These are phyloP conservation scores for Bemisia tabaci DNA, from an alignment of 1,140 invertebrate genomes.

Conservation along the genomic window DNA sequence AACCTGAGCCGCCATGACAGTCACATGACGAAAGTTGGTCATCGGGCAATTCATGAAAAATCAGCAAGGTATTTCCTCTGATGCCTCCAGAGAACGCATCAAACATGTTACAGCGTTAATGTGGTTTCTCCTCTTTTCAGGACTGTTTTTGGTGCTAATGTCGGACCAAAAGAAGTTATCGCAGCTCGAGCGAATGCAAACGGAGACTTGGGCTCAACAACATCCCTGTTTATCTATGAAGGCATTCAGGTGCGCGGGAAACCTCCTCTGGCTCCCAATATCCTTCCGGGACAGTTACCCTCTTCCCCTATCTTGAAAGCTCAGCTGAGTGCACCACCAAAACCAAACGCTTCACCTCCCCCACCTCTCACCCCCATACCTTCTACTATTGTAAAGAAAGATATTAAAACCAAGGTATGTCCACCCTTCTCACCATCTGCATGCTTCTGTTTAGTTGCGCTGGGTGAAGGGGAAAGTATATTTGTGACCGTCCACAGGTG, in stretches of 20 bases:
- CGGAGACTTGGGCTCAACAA: slow-evolving; percentile 17
- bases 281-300: slow-evolving; percentile 17
- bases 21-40: too few relatives aligned
- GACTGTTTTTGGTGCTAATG: slow-evolving; percentile 57
- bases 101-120: too few relatives aligned
- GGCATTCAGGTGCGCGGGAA: slow-evolving; percentile 54
- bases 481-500: too few relatives aligned
- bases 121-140: too few relatives aligned
- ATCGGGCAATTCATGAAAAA: too few relatives aligned
- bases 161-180: slow-evolving; percentile 59
- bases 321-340: slow-evolving; percentile 55
- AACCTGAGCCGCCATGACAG: too few relatives aligned
- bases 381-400: slow-evolving; percentile 15
- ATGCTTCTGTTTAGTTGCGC: neutral
- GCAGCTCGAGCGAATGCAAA: slow-evolving; percentile 38
- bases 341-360: slow-evolving; percentile 30
- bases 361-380: slow-evolving; percentile 5
- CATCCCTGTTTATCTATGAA: slow-evolving; percentile 47
- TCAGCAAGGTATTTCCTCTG: too few relatives aligned
- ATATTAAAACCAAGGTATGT: slow-evolving; percentile 18
- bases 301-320: slow-evolving; percentile 62
- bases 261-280: slow-evolving; percentile 18
- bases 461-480: neutral
- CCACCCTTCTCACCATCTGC: slow-evolving; percentile 7
- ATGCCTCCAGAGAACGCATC: too few relatives aligned